These are phyloP conservation scores for Pseudorasbora parva DNA, from an alignment of 2,113 vertebrate species.

Conservation along the genomic window DNA sequence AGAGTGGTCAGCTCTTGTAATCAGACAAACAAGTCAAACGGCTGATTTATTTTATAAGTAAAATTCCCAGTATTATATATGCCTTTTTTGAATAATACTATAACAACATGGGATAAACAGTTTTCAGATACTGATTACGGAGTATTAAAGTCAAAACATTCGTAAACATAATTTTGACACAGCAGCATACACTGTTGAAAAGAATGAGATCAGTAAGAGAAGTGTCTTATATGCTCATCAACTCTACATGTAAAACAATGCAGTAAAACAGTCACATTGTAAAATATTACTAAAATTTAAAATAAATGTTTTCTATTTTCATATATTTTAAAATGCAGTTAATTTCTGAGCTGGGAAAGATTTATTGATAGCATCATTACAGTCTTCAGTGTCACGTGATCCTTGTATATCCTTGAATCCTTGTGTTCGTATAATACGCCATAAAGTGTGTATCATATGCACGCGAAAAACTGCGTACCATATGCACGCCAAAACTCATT, in stretches of 20 bases:
- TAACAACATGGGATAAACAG: background rate
- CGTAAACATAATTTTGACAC: background rate
- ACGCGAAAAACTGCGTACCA: too few relatives aligned
- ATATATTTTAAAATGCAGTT: background rate
- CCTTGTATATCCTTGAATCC: too few relatives aligned
- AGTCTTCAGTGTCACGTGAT: background rate
- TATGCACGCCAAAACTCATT: too few relatives aligned
- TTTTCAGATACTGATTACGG: background rate
- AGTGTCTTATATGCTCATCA: background rate
- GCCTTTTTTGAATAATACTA: background rate
- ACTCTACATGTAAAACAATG: too few relatives aligned
- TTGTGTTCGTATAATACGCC: too few relatives aligned
- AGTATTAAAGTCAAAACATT: background rate
- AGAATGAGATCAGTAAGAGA: background rate
- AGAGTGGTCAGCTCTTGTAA: constrained; percentile 20
- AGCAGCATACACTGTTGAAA: background rate
- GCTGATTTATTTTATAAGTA: background rate
- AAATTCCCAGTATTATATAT: background rate
- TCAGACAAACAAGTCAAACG: background rate
- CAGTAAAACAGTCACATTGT: background rate
- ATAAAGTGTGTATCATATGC: too few relatives aligned
- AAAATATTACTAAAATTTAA: background rate
- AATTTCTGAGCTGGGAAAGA: background rate
- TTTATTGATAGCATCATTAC: background rate
- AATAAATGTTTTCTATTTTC: background rate